These are phyloP conservation scores for Falco concolor DNA, from an alignment of 2,797 vertebrate species.

Conservation along the genomic window DNA sequence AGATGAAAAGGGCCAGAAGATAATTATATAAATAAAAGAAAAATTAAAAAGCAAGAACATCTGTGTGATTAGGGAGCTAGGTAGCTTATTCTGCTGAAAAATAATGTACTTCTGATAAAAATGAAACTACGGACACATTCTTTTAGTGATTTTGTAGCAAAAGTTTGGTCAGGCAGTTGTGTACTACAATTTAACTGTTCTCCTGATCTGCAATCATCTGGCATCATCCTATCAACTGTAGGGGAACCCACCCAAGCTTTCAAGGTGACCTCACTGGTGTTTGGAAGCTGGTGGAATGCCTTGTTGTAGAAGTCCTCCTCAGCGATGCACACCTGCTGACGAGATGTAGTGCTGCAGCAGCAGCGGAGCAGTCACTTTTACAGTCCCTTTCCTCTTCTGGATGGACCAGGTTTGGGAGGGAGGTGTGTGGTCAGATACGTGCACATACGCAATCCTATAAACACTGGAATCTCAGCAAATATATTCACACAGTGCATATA, in stretches of 20 bases:
- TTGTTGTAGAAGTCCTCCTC: not conserved
- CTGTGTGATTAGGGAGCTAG: not conserved
- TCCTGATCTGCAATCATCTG: not conserved
- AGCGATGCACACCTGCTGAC: not conserved
- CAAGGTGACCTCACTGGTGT: not conserved
- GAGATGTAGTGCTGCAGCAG: too few species aligned
- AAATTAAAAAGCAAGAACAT: not conserved
- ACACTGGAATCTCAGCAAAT: not conserved
- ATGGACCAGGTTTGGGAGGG: too few species aligned
- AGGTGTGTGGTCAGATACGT: not conserved
- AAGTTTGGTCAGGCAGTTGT: not conserved
- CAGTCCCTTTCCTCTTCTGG: not conserved
- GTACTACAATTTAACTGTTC: not conserved
- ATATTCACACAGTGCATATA: accelerated
- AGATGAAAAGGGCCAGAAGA: not conserved
- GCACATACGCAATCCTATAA: accelerated
- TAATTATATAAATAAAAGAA: not conserved
- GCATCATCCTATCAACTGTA: accelerated
- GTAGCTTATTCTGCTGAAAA: not conserved
- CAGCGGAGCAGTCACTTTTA: too few species aligned
- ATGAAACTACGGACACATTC: not conserved
- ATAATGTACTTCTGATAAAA: not conserved
- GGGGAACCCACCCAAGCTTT: not conserved
- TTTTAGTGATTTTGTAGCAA: not conserved
- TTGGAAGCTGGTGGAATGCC: not conserved